Evolutionary conservation across 2,797 vertebrate species (phyloP), one percentile per base, ranked within the genome.

Genomic region (Anguilla anguilla): DNA sequence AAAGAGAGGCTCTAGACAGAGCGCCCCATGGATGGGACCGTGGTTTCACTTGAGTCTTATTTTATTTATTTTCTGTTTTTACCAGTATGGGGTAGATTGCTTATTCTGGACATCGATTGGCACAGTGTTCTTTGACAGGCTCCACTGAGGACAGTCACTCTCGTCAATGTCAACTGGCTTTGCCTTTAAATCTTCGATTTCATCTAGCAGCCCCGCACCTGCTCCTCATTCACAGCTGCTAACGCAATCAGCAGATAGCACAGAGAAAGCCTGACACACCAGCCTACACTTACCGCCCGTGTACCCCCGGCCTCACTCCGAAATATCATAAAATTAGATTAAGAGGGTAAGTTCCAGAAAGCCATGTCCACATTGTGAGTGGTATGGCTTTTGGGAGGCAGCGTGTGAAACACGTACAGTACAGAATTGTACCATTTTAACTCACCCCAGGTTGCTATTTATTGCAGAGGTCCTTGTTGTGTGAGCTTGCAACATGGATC

Each of bases 181-280:
- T 51, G 79, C 79, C 79, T 25, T 51, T 51, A 25, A 51, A 51
- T 51, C 79, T 82, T 82, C 19, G 79, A 82, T 49, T 82, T 51
- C 79, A 82, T 82, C 79, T 25, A 2, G 43, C 10, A 49, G 46
- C 46, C 19, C 4, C 9, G 39, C 79, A 82, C 79, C 79, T 82
- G 79, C 79, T 82, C 79, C 79, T 22, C 79, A n/a, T 51, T 82
- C 79, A 51, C 79, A 82, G 79, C 79, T 82, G 79, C 2, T 82
- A 49, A 49, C n/a, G 46, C 5, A 82, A 82, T 51, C 43, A 51
- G 15, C 43, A 82, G 77, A 81, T 49, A 81, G 46, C 46, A 3
- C 79, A 51, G 43, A 19, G 74, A 43, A 43, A 43, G 35, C 74
- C 74, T 77, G 79, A 49, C 79, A 13, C 79, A 82, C 43, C 79